Percentiles rank a stretch among this genome's conserved stretches.
phyloP scores from a whole-genome alignment of 2,888 invertebrate genomes.

The Drosophila phalerata region DNA sequence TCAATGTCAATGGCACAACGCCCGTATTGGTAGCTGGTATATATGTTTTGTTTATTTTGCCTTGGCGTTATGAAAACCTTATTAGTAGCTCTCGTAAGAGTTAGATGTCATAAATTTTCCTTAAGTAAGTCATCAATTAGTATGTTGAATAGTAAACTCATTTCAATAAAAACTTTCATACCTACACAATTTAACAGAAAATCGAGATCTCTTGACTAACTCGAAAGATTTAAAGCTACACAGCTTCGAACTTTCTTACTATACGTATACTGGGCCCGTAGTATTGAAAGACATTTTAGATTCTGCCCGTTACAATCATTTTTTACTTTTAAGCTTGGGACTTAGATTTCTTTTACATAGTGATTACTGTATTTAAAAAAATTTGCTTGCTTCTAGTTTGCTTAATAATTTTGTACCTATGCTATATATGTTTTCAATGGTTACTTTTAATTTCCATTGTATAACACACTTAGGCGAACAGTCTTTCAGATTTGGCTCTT shows the following conservation, averaged over 20 bases:
- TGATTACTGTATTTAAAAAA: neutral
- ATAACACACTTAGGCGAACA: neutral
- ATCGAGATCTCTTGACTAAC: neutral
- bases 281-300: neutral
- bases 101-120: neutral
- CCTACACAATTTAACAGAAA: neutral
- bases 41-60: neutral
- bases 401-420: neutral
- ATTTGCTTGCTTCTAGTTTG: neutral
- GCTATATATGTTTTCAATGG: neutral
- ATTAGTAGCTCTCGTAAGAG: neutral
- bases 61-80: neutral
- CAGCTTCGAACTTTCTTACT: neutral
- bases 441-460: neutral
- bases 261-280: neutral
- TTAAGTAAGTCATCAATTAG: neutral
- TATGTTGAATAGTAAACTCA: neutral
- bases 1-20: neutral
- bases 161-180: neutral
- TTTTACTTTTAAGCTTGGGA: neutral
- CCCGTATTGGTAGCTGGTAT: neutral
- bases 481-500: neutral
- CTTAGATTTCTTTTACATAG: neutral
- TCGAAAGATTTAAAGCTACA: constrained; percentile 1
- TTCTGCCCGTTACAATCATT: neutral